A percentile compares a stretch with the other conserved stretches of the same genome.
These are phyloP conservation scores for Parasteatoda tepidariorum DNA, from an alignment of 1,140 invertebrate genomes.

Conservation along the genomic window DNA sequence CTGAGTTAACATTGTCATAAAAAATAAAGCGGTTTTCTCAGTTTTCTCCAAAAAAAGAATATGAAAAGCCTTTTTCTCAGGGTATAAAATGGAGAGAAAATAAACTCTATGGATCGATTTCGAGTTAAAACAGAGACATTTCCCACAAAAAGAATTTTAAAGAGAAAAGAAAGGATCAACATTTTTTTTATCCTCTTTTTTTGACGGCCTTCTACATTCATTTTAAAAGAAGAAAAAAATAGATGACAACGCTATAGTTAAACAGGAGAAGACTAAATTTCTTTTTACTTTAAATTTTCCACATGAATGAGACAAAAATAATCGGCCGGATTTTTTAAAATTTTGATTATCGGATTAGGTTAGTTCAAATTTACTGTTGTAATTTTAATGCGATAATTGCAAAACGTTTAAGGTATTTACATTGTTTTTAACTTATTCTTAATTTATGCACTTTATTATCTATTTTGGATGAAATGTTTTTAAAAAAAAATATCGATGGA, in stretches of 20 bases:
- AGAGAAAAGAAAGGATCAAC: slow-evolving; percentile 59
- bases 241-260: slow-evolving; percentile 44
- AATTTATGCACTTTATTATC: too few species aligned
- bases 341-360: too few species aligned
- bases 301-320: neutral
- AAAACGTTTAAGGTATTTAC: too few species aligned
- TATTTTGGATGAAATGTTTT: too few species aligned
- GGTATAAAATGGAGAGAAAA: slow-evolving; percentile 23
- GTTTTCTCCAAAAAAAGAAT: neutral
- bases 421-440: too few species aligned
- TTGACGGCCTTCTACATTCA: slow-evolving; percentile 2
- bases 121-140: slow-evolving; percentile 58
- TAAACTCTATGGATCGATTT: slow-evolving; percentile 53
- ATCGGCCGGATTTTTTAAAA: too few species aligned
- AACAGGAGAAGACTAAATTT: slow-evolving; percentile 13
- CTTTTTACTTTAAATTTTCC: slow-evolving; percentile 19
- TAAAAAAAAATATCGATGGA: too few species aligned
- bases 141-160: slow-evolving; percentile 52
- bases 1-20: too few species aligned
- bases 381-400: too few species aligned
- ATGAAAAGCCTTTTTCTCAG: slow-evolving; percentile 1
- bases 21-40: neutral
- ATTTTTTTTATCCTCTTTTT: slow-evolving; percentile 45
- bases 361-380: too few species aligned
- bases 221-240: slow-evolving; percentile 21